phyloP scores from a whole-genome alignment of 2,113 vertebrate genomes.

The Danionella cerebrum region DNA sequence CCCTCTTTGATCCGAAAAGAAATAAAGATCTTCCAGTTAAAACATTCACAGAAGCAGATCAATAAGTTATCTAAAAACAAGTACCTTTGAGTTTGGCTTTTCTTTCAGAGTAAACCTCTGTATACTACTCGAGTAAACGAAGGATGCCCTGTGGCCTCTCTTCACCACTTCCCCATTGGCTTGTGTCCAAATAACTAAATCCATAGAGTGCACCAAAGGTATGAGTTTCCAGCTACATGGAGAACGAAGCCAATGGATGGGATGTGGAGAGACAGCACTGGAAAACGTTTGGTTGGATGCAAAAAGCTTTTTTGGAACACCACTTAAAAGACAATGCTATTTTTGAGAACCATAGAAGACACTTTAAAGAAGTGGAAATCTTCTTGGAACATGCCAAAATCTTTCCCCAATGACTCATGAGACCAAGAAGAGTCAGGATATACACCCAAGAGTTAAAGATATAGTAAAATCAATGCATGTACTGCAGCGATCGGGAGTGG shows the following conservation, averaged over 20 bases:
- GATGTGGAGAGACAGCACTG: constrained; percentile 21
- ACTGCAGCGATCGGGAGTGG: constrained; percentile 19
- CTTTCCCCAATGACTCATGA: too few relatives aligned
- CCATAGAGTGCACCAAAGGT: not conserved
- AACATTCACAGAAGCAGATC: constrained; percentile 73
- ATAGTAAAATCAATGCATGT: constrained; percentile 29
- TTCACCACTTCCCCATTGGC: constrained; percentile 10
- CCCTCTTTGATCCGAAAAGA: constrained; percentile 19
- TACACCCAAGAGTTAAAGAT: constrained; percentile 19
- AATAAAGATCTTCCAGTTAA: constrained; percentile 70
- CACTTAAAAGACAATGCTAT: constrained; percentile 27
- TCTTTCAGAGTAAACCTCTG: constrained; percentile 37
- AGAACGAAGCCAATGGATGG: not conserved
- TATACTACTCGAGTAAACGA: constrained; percentile 37
- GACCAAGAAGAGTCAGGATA: constrained; percentile 7
- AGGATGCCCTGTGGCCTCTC: constrained; percentile 15
- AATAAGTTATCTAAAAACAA: constrained; percentile 69
- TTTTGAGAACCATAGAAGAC: constrained; percentile 21
- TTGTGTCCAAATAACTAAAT: not conserved
- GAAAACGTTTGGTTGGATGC: constrained; percentile 40
- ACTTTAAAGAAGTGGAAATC: constrained; percentile 16
- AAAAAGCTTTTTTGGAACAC: constrained; percentile 40
- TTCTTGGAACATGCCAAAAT: not conserved
- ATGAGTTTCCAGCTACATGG: constrained; percentile 7
- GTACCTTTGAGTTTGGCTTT: constrained; percentile 72